Evolutionary conservation across 2,797 vertebrate species (phyloP), one percentile per base, ranked within the genome.

Genomic region (Mastacembelus armatus): DNA sequence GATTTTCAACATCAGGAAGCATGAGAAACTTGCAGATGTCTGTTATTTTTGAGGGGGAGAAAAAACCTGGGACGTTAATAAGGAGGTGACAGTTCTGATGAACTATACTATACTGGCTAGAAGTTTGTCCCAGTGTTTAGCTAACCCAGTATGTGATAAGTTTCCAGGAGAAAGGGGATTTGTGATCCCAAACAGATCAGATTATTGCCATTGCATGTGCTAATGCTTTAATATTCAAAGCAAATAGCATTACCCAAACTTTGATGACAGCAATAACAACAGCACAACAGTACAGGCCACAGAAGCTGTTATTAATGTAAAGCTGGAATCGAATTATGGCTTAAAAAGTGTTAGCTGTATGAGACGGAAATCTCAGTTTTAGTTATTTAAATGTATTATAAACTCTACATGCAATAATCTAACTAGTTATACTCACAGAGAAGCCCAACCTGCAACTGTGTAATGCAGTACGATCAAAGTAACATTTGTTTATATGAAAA

Each of bases 181-280:
- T 10, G 38, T 10, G 39, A 44, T 14, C 10, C 7, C 22, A 22
- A 16, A 44, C 14, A 24, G 16, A 21, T 29, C 3, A 22, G 7
- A n/a, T 35, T 45, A 22, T 59, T n/a, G 4, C 10, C 15, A 10
- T 3, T 29, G 3, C 10, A 10, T 15, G 11, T 24, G 42, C 14
- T 30, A 59, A 66, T 50, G 32, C 40, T 5, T 39, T 21, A 26
- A 32, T 36, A 15, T 51, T 30, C 15, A 48, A 65, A 43, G 55
- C 36, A 59, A 69, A 54, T 50, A 57, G 44, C 18, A 43, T 50
- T 36, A 24, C 16, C 7, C 54, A 44, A 52, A 45, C 48, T 38
- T 32, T 32, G 54, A 60, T 47, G 55, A 39, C 24, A 11, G 11
- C 32, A 10, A 12, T 33, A 11, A 30, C 48, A 45, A n/a, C n/a